Conservation (phyloP, 2,797 vertebrate genomes). For the Coreius guichenoti region DNA sequence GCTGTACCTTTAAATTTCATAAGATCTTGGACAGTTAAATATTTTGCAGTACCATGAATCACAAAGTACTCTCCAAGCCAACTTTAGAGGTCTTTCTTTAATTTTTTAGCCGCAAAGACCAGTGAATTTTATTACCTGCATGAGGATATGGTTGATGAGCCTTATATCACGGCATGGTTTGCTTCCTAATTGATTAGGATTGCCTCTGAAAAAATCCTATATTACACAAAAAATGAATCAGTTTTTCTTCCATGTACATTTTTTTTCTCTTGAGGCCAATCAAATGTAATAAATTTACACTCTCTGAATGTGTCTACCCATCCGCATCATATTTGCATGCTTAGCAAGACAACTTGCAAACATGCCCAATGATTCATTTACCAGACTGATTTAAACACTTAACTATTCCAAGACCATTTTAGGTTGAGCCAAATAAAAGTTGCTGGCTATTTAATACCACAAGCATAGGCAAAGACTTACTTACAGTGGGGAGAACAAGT, state of each 20-base stretch:
- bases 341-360: constrained; percentile 10
- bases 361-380: neutral
- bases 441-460: neutral
- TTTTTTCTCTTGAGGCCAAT: neutral
- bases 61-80: neutral
- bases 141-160: neutral
- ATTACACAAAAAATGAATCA: neutral
- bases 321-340: neutral
- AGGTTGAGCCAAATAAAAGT: neutral
- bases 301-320: neutral
- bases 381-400: neutral
- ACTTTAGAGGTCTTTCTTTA: neutral
- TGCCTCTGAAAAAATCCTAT: neutral
- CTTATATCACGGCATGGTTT: neutral
- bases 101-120: neutral
- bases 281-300: neutral
- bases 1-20: neutral
- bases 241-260: neutral
- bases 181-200: neutral
- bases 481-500: no score
- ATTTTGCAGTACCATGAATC: neutral
- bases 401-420: neutral
- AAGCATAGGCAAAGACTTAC: neutral
- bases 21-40: neutral
- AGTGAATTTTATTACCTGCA: constrained; percentile 2